Conservation (phyloP, 2,888 invertebrate genomes). For the Flexamia atlantica region DNA sequence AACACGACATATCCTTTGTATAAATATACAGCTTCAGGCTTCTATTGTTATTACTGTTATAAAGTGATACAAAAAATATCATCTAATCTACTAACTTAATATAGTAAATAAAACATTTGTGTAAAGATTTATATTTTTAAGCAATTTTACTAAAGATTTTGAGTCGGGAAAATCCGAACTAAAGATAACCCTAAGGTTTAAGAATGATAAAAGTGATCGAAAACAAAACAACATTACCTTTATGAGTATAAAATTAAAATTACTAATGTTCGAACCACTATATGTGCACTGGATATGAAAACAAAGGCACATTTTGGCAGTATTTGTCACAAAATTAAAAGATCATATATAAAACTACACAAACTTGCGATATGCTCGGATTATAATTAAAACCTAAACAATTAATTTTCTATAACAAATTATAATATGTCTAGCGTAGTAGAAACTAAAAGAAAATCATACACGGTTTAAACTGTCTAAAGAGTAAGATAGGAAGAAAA, state of each 20-base stretch:
- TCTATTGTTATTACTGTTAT: conserved; percentile 30
- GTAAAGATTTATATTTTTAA: conserved; percentile 32
- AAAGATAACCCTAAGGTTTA: conserved; percentile 5
- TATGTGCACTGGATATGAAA: conserved; percentile 58
- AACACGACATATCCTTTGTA: conserved; percentile 41
- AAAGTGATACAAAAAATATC: conserved; percentile 54
- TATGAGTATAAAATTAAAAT: conserved; percentile 42
- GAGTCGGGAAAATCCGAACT: conserved; percentile 4
- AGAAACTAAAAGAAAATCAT: conserved; percentile 46
- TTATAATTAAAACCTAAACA: conserved; percentile 36
- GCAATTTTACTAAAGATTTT: conserved; percentile 3
- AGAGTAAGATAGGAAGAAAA: conserved; percentile 39
- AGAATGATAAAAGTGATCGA: not conserved
- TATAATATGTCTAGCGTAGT: conserved; percentile 23
- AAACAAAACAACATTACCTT: conserved; percentile 30
- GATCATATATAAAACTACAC: conserved; percentile 48
- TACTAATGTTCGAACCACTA: conserved; percentile 23
- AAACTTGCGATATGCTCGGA: conserved; percentile 33
- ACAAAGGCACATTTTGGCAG: conserved; percentile 59
- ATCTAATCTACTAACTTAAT: conserved; percentile 51
- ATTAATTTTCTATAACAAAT: conserved; percentile 47
- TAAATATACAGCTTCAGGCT: conserved; percentile 30
- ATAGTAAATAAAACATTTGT: conserved; percentile 11
- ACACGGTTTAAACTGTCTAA: not conserved
- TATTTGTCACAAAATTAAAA: conserved; percentile 58